These are phyloP conservation scores for Callitettix versicolor DNA, from an alignment of 1,140 invertebrate genomes.

Conservation along the genomic window DNA sequence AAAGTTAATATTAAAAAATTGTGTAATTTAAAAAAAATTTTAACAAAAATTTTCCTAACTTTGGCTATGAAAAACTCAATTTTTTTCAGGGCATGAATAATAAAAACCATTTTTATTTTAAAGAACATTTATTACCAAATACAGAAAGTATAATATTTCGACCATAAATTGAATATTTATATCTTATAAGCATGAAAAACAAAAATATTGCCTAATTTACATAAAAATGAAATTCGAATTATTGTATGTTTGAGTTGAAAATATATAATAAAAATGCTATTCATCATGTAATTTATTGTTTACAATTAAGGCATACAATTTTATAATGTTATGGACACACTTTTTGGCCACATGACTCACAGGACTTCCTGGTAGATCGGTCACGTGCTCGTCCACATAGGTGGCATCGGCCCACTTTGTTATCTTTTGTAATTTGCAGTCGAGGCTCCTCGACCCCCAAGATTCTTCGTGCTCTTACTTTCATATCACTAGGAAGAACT, in stretches of 20 bases:
- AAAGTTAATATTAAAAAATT: neutral
- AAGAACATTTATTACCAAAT: neutral
- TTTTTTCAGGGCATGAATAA: slow-evolving; percentile 1
- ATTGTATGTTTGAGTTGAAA: neutral
- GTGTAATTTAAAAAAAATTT: neutral
- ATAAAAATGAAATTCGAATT: neutral
- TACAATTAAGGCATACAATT: neutral
- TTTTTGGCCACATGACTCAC: neutral
- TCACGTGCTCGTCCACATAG: neutral
- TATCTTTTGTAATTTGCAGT: neutral
- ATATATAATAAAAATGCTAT: neutral
- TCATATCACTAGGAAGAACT: slow-evolving; percentile 3
- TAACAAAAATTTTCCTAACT: neutral
- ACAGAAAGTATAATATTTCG: neutral
- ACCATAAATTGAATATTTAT: neutral
- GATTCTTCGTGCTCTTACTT: neutral
- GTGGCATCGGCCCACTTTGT: neutral
- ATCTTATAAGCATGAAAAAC: neutral
- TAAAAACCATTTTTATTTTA: slow-evolving; percentile 1
- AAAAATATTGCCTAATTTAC: too few relatives aligned
- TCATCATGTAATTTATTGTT: neutral
- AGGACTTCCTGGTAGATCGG: neutral
- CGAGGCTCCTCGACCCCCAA: neutral
- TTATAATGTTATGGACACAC: slow-evolving; percentile 1
- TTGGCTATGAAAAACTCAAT: neutral